Base-by-base conservation (phyloP, 2,113 vertebrate species). In the Marcusenius ussheri region DNA sequence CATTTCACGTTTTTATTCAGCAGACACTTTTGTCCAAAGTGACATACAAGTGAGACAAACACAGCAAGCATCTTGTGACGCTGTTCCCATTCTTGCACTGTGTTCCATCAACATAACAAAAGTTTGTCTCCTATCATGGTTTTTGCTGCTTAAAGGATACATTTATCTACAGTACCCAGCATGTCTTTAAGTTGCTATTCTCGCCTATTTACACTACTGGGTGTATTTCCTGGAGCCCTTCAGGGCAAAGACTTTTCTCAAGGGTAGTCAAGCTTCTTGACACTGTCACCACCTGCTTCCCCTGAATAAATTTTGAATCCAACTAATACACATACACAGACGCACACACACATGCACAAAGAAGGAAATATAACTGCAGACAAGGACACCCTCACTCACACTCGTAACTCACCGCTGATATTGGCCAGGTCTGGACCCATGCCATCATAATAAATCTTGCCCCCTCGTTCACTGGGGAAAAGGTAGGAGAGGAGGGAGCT, bases 401-500 rank as follows among this genome's bases (percentile, higher is more conserved):
- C 2, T n/a, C n/a, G 17, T 53, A 27, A 91, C 96, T 94, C 93
- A 98, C 98, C 98, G 89, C 96, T 96, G 90, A 99, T 97, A 94
- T 99, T 98, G 1, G 98, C 98, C 70, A 99, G 95, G 90, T 99
- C 98, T 66, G 97, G 97, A 19, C 98, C 98, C 96, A 99, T 97
- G 92, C 98, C 98, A 0, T 99, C 98, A 0, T 98, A 99, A 93
- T 99, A 99, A 90, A 99, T 98, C 93, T 97, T 99, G 51, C 98
- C 98, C 0, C 96, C 98, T 89, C 96, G 95, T 93, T 98, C 98
- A 0, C 98, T 99, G 92, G 98, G 98, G 93, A 98, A 99, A 92
- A 99, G 98, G 91, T 99, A 99, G 3, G 98, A 98, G 93, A 99
- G 96, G 88, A 99, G 96, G 0, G 98, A 99, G 93, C 98, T 99